phyloP scores from a whole-genome alignment of 2,113 vertebrate species.

The Pantherophis guttatus region DNA sequence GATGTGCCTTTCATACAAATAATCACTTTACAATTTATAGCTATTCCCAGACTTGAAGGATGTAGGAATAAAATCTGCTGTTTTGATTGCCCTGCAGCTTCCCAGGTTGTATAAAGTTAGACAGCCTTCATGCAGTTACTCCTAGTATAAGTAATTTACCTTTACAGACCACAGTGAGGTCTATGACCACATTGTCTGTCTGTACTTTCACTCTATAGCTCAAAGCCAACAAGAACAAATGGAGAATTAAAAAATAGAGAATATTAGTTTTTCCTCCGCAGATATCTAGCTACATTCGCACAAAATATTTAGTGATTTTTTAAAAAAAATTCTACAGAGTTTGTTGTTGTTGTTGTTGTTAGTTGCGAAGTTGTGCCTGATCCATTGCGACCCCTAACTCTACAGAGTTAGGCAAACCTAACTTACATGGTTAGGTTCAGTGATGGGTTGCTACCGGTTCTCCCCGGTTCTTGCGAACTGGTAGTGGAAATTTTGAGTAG shows the following conservation, averaged over 20 bases:
- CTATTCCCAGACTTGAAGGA: neutral
- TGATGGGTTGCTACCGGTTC: too few relatives aligned
- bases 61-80: neutral
- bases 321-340: neutral
- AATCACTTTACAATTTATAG: conserved; percentile 6
- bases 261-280: neutral
- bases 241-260: neutral
- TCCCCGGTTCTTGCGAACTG: too few relatives aligned
- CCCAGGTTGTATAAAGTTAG: neutral
- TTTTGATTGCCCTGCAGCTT: neutral
- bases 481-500: too few relatives aligned
- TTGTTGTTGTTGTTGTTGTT: too few relatives aligned
- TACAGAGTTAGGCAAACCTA: neutral
- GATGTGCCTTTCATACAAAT: neutral
- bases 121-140: neutral
- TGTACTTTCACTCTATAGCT: neutral
- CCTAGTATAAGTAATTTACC: neutral
- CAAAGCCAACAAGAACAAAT: neutral
- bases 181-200: neutral
- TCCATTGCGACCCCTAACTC: neutral
- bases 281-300: neutral
- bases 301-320: neutral
- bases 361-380: too few relatives aligned
- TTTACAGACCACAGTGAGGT: neutral
- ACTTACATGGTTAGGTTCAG: neutral